Base-by-base conservation (phyloP, 2,797 vertebrate genomes). In the Synaphobranchus kaupii region DNA sequence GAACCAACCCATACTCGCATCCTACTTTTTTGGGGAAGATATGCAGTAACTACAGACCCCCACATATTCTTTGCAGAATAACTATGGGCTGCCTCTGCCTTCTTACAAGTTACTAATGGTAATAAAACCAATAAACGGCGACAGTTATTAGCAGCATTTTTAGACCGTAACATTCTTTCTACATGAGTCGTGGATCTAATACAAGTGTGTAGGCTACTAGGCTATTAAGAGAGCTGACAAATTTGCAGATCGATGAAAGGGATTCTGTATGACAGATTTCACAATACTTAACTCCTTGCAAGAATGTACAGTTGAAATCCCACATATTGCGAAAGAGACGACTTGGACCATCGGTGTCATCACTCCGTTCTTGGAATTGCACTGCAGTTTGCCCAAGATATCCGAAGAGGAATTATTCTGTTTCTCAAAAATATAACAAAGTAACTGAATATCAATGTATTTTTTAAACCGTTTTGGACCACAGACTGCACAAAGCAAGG, bases 1-100 rank as follows among this genome's bases (percentile, higher is more conserved):
- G 93, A 94, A 94, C 93, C 93, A 92, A 95, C 93, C 94, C 95
- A 86, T 95, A 94, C 94, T 94, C 93, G 94, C 92, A 95, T 95
- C 94, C 93, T 94, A 94, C 94, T 96, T 93, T 93, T 88, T 90
- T 93, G 93, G 93, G 95, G 91, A 88, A 88, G 84, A 86, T 88
- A 89, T 89, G 93, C 94, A 92, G 93, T 91, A 90, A 91, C 92
- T 89, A 89, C 92, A 93, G 93, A 90, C 91, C 90, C 91, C 91
- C 86, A n/a, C 88, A 85, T 71, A 54, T 85, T 90, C 90, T 91
- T 63, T 86, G 71, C 52, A 86, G 91, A 89, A 91, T 60, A 60
- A 58, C 85, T 90, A 84, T 63, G 63, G 81, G 83, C 80, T 87
- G 52, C 50, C 54, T 85, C 83, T 50, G 68, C 28, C 47, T 28